Percentiles rank a stretch among this genome's conserved stretches.
Conservation (phyloP, 2,113 vertebrate species). For the Bothrops jararaca region DNA sequence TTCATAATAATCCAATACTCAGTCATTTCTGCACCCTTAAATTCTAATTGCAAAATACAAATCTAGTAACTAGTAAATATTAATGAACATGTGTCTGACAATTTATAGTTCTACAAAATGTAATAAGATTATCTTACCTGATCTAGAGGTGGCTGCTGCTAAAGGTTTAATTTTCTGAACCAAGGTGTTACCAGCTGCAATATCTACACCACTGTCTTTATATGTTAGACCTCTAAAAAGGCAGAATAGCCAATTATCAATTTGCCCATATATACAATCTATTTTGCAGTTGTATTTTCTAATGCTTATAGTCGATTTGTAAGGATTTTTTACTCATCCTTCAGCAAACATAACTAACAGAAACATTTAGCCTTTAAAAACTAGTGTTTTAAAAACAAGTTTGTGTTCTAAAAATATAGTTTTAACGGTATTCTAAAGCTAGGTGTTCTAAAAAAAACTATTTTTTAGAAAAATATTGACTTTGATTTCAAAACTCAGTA, state of each 20-base stretch:
- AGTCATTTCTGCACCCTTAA: neutral
- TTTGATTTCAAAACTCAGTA: neutral
- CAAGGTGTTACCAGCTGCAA: constrained; percentile 86
- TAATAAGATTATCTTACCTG: constrained; percentile 72
- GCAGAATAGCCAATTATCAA: constrained; percentile 19
- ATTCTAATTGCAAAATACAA: neutral
- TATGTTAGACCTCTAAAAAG: constrained; percentile 86
- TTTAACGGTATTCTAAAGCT: neutral
- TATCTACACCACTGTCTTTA: constrained; percentile 93
- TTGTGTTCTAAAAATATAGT: neutral
- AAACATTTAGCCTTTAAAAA: neutral
- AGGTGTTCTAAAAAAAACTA: neutral
- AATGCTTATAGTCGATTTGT: neutral
- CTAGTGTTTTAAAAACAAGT: neutral
- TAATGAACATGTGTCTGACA: neutral
- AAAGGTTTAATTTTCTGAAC: constrained; percentile 91
- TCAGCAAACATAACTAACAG: neutral
- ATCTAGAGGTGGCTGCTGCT: constrained; percentile 87
- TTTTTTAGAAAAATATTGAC: neutral
- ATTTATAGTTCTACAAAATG: neutral
- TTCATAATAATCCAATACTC: neutral
- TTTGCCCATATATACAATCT: neutral
- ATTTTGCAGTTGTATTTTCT: neutral
- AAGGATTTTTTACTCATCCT: neutral
- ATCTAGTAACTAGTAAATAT: neutral